Base-by-base conservation (phyloP, 2,113 vertebrate genomes). In the Edolisoma coerulescens region DNA sequence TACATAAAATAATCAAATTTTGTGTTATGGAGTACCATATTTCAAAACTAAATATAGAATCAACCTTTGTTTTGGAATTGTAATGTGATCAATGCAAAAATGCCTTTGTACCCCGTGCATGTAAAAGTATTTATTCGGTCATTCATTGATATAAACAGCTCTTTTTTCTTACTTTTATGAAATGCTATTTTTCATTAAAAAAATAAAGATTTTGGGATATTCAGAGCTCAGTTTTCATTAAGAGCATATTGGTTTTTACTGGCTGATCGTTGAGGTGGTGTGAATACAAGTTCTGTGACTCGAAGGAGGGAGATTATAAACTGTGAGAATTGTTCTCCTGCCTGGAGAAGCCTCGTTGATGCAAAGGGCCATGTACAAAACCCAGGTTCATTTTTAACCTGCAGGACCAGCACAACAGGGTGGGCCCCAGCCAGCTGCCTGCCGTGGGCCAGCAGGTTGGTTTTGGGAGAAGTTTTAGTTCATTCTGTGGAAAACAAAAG, bases 391-490 rank as follows among this genome's bases (percentile, higher is more conserved):
- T 61, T 89, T 74, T 41, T 60, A 50, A 21, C 1, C 0, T 64
- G 21, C 47, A 70, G 41, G 79, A 32, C n/a, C n/a, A 27, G 56
- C 84, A 21, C 39, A 32, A 30, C 4, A 90, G 70, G 37, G 13
- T 47, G 84, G 32, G 16, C 70, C 71, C 80, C 16, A 35, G 57
- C 37, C 14, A 45, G 27, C 54, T 22, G 9, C 65, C 52, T 56
- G 23, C 87, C 67, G 75, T 73, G 90, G 77, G 39, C 49, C 70
- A 71, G 32, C 4, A 28, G 30, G 17, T 32, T 90, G 89, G 13
- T 89, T 91, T 91, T 80, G 59, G 52, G 33, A 41, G 65, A 94
- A 95, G 74, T 97, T 96, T 93, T 37, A 83, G 69, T 61, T 85
- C 75, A 41, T 84, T 75, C 71, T 28, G 8, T 60, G 32, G 91